phyloP scores from a whole-genome alignment of 2,797 vertebrate species.

The Telmatherina bonti region DNA sequence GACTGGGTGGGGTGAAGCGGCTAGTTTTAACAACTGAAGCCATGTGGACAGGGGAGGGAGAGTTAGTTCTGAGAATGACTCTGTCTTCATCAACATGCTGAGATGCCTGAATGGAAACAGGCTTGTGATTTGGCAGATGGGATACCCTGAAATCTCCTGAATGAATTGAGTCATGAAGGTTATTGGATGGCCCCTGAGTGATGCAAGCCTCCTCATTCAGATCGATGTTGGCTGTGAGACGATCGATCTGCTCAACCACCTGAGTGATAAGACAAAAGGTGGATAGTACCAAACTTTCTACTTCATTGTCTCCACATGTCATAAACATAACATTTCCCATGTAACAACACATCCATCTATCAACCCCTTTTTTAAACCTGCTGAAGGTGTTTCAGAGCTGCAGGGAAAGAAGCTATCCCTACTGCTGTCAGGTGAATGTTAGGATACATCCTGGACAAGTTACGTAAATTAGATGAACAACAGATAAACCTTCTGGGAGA shows the following conservation, averaged over 20 bases:
- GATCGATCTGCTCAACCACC: conserved; percentile 88
- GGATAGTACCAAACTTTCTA: conserved; percentile 8
- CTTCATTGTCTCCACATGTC: neutral
- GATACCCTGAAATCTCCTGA: conserved; percentile 54
- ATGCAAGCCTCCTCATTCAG: conserved; percentile 67
- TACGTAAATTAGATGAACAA: neutral
- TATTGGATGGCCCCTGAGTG: conserved; percentile 33
- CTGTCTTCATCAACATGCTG: conserved; percentile 53
- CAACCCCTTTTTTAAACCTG: too few relatives aligned
- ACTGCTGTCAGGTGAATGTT: too few relatives aligned
- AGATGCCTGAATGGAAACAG: conserved; percentile 3
- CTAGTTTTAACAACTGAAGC: conserved; percentile 78
- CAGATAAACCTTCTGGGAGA: neutral
- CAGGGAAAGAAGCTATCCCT: too few relatives aligned
- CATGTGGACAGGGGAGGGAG: conserved; percentile 73
- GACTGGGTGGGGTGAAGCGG: conserved; percentile 47
- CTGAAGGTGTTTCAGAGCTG: too few relatives aligned
- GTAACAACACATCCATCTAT: too few relatives aligned
- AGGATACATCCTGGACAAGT: too few relatives aligned
- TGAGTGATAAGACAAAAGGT: conserved; percentile 65
- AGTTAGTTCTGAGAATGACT: conserved; percentile 69
- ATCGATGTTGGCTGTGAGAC: conserved; percentile 84
- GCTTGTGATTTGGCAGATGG: conserved; percentile 58
- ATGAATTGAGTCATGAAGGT: conserved; percentile 44
- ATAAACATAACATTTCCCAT: too few relatives aligned